Percentiles rank a stretch among this genome's conserved stretches.
Evolutionary conservation across 2,797 vertebrate species (phyloP).

Genomic region (Merluccius polli): DNA sequence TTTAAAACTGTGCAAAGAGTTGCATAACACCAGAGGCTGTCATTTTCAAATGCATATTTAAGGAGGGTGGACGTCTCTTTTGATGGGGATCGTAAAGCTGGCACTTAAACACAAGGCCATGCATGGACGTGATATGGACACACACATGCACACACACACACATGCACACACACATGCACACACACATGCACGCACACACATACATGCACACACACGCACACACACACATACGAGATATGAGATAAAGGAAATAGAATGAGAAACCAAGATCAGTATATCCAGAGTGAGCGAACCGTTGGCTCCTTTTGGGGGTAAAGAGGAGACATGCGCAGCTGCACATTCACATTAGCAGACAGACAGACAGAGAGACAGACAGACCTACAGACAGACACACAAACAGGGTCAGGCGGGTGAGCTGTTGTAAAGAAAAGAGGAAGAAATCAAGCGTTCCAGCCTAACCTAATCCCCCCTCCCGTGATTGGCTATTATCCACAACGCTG

Average conservation of each 20-base stretch:
- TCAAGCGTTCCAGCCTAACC: not conserved
- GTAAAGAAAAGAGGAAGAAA: not conserved
- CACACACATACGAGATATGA: not conserved
- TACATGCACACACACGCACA: not conserved
- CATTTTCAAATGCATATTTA: slow-evolving; percentile 56
- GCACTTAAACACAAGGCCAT: slow-evolving; percentile 49
- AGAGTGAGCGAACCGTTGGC: not conserved
- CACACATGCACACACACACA: not conserved
- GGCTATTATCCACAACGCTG: not conserved
- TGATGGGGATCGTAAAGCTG: slow-evolving; percentile 50
- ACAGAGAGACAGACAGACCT: not conserved
- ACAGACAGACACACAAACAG: slow-evolving; percentile 7
- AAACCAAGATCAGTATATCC: not conserved
- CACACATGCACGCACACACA: not conserved
- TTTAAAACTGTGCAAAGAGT: slow-evolving; percentile 60
- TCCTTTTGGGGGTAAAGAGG: not conserved
- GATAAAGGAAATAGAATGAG: not conserved
- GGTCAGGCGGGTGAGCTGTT: slow-evolving; percentile 15
- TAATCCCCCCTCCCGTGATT: not conserved
- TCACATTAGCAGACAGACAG: not conserved
- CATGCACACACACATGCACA: not conserved
- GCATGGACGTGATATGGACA: slow-evolving; percentile 4
- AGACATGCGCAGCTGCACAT: not conserved
- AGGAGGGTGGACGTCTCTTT: slow-evolving; percentile 37
- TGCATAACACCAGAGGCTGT: slow-evolving; percentile 50